Evolutionary conservation across 1,140 invertebrate genomes (phyloP), one percentile per base, ranked within the genome.

Genomic region (Trachymyrmex septentrionalis): DNA sequence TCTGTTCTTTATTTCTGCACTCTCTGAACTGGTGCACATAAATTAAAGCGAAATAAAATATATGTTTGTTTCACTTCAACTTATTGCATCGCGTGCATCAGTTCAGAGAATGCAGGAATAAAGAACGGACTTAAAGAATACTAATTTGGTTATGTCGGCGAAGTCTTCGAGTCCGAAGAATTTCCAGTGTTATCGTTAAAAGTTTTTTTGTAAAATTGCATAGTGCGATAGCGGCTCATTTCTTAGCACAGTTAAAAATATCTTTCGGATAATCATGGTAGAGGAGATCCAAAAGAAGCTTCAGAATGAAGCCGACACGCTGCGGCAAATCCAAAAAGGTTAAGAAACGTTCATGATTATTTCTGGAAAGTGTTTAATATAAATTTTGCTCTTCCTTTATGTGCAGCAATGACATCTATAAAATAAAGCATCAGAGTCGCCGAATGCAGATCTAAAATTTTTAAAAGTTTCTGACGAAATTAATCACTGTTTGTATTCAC

Each of bases 201-300:
- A 16, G 3, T 1, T 48, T 27, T 6, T 5, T 55, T 67, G 1
- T 53, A 69, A 53, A 24, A 21, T 34, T 50, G 19, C 12, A 21
- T 48, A 14, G 12, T 64, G n/a, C 10, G 19, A 55, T 12, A 4
- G 34, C 34, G 10, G 12, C 14, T 48, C 9, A 2, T 57, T 30
- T 38, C 27, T 71, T 0, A 53, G 57, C 24, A 30, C 27, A 30
- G 6, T 59, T 59, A 57, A 71, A 27, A n/a, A 48, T 48, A 5
- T 80, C 9, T 91, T 48, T 21, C 86, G 82, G 55, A 67, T 75
- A 89, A 95, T 95, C 95, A 97, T 97, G 97, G 95, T 96, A 86
- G 97, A 97, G 94, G 97, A 97, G 91, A 95, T 97, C 85, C 96
- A 97, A 92, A 97, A 96, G 90, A 97, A 97, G 95, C 94, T 97